phyloP scores from a whole-genome alignment of 2,888 invertebrate genomes.

The Drosophila peninsularis region DNA sequence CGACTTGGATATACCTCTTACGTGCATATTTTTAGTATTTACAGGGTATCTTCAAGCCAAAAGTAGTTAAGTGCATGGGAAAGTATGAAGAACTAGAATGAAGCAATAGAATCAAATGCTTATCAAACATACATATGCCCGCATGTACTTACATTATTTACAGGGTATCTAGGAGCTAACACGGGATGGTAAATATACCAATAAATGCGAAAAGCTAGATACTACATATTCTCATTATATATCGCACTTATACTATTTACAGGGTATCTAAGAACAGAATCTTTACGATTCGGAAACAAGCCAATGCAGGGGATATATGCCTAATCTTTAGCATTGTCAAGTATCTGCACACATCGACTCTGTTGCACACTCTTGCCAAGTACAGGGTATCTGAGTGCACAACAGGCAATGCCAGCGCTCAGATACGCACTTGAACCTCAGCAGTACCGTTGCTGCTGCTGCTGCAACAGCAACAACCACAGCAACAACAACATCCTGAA shows the following conservation, averaged over 20 bases:
- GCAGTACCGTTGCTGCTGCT: constrained; percentile 50
- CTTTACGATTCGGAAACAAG: background rate
- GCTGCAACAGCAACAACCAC: constrained; percentile 3
- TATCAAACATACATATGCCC: too few species aligned
- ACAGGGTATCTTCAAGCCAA: background rate
- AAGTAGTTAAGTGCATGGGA: too few species aligned
- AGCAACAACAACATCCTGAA: constrained; percentile 81
- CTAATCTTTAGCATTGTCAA: too few species aligned
- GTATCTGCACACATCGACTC: background rate
- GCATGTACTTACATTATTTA: background rate
- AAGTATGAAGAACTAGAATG: too few species aligned
- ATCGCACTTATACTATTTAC: too few species aligned
- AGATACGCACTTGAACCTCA: constrained; percentile 73
- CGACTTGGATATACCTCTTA: too few species aligned
- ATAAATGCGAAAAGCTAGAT: too few species aligned
- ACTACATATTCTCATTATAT: too few species aligned
- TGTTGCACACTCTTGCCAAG: background rate
- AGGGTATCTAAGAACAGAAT: background rate
- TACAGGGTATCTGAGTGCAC: constrained; percentile 36
- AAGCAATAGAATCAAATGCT: too few species aligned
- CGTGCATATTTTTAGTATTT: too few species aligned
- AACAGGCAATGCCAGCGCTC: constrained; percentile 11
- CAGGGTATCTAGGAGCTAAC: background rate
- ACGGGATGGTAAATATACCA: too few species aligned
- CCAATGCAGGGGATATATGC: too few species aligned